Evolutionary conservation across 2,113 vertebrate genomes (phyloP).

Genomic region (Seriola rivoliana): DNA sequence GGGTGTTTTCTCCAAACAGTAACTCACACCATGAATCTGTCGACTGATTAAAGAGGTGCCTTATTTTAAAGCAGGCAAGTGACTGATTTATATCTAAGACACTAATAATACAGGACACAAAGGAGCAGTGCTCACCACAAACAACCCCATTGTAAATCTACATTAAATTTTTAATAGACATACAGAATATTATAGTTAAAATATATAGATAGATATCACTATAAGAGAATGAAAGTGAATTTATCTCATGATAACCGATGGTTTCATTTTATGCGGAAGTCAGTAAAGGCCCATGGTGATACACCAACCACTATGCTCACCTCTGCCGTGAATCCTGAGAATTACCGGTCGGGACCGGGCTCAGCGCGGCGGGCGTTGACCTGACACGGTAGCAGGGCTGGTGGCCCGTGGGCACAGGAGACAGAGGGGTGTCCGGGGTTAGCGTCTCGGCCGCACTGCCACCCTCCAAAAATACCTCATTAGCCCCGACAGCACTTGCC

Average conservation of each 20-base stretch:
- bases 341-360: slow-evolving; percentile 63
- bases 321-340: slow-evolving; percentile 87
- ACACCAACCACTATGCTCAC: slow-evolving; percentile 80
- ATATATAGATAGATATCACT: neutral
- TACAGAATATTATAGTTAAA: neutral
- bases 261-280: slow-evolving; percentile 50
- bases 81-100: neutral
- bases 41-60: neutral
- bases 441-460: slow-evolving; percentile 64
- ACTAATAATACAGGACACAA: neutral
- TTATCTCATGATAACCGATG: neutral
- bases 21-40: neutral
- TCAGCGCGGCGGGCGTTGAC: slow-evolving; percentile 75
- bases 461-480: slow-evolving; percentile 81
- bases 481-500: slow-evolving; percentile 38
- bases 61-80: neutral
- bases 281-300: slow-evolving; percentile 36
- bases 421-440: slow-evolving; percentile 73
- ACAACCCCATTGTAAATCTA: neutral
- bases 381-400: slow-evolving; percentile 64
- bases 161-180: neutral
- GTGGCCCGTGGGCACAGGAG: slow-evolving; percentile 60
- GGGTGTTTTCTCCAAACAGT: neutral
- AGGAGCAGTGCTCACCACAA: neutral
- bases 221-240: neutral